These are phyloP conservation scores for Lasius fuliginosus DNA, from an alignment of 2,888 invertebrate genomes.

Conservation along the genomic window DNA sequence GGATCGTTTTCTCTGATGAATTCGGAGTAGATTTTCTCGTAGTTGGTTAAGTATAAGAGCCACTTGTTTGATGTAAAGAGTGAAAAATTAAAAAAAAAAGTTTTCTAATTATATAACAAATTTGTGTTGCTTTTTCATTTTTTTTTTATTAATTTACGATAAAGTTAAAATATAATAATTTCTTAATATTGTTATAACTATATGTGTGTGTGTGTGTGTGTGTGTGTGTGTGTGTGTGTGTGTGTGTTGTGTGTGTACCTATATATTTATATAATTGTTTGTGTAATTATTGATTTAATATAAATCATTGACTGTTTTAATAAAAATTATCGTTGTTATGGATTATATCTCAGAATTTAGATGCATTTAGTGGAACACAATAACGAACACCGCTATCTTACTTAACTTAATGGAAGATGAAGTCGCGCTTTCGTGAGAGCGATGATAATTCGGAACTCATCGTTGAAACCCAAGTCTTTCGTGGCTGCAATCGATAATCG, in stretches of 20 bases:
- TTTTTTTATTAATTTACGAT: not conserved
- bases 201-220: too few relatives aligned
- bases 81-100: not conserved
- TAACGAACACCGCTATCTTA: conserved; percentile 12
- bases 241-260: too few relatives aligned
- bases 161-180: not conserved
- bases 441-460: conserved; percentile 45
- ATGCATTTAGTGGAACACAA: conserved; percentile 20
- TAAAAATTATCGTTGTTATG: not conserved
- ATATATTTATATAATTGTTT: not conserved
- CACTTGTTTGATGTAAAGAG: not conserved
- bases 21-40: not conserved
- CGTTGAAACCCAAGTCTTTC: conserved; percentile 34
- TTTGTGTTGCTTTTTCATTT: too few relatives aligned
- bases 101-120: not conserved
- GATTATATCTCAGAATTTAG: not conserved
- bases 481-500: conserved; percentile 46
- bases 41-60: not conserved
- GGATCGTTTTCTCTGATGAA: not conserved
- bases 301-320: not conserved
- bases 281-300: not conserved
- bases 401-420: conserved; percentile 35
- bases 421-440: conserved; percentile 40
- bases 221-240: too few relatives aligned
- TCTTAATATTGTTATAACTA: not conserved